Evolutionary conservation across 2,113 vertebrate species (phyloP).

Genomic region (Antechinus flavipes): DNA sequence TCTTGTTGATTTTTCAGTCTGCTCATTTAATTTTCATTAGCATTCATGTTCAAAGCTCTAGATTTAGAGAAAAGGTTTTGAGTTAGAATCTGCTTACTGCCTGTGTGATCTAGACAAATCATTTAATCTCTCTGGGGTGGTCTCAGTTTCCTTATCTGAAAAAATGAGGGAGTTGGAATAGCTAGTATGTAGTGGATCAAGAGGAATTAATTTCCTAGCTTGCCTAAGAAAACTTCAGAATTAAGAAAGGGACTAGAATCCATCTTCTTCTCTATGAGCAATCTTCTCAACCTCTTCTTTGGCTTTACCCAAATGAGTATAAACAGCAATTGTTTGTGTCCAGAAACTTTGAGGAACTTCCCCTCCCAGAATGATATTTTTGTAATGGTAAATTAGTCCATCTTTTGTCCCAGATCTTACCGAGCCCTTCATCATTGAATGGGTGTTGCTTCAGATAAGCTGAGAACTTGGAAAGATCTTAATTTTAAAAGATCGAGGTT

Average conservation of each 20-base stretch:
- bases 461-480: neutral
- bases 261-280: neutral
- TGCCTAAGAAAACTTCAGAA: slow-evolving; percentile 30
- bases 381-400: too few species aligned
- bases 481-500: neutral
- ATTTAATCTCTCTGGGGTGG: neutral
- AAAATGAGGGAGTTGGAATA: neutral
- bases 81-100: neutral
- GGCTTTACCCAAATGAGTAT: neutral
- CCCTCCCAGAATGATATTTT: neutral
- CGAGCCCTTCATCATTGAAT: too few species aligned
- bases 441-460: neutral
- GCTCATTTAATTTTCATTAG: neutral
- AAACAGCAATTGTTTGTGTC: neutral
- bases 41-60: neutral
- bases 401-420: too few species aligned
- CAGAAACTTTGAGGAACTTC: neutral
- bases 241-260: slow-evolving; percentile 51
- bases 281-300: slow-evolving; percentile 29
- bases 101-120: neutral
- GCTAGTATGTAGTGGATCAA: slow-evolving; percentile 24
- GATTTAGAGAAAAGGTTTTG: neutral
- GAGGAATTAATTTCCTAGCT: slow-evolving; percentile 70
- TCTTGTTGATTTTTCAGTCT: neutral
- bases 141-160: neutral